Evolutionary conservation across 2,113 vertebrate species (phyloP), one percentile per base, ranked within the genome.

Genomic region (Chaetops frenatus): DNA sequence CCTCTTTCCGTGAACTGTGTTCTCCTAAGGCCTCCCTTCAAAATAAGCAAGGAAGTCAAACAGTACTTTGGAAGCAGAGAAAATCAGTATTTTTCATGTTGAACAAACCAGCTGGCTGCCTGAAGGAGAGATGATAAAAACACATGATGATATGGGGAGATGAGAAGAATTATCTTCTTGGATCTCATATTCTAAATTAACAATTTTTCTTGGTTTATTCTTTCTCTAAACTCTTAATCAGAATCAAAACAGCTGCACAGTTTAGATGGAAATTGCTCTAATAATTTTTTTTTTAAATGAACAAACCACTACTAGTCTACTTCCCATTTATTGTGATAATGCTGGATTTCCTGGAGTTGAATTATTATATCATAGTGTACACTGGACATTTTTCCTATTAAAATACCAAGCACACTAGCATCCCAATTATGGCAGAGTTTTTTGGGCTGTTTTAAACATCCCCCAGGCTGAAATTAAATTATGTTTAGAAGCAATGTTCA

Each of bases 381-480:
- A 29, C 2, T 24, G 31, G 44, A 74, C 10, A 72, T 60, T 94
- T 94, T 86, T 22, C 51, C 50, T 64, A n/a, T n/a, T 83, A 31
- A 86, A 93, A 71, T 53, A 42, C 47, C 31, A 8, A 96, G 45
- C 80, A 89, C 14, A 65, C 44, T 53, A 87, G 4, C n/a, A 54
- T 77, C 21, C 7, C 27, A 88, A 16, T 28, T 51, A 51, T 53
- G 12, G 17, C 50, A 53, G 38, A 22, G 19, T 10, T 69, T 64
- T 62, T 70, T 56, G 4, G 9, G 12, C 15, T 72, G 74, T 74
- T 51, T 45, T 31, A 76, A 84, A 84, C 22, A 44, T 72, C 38
- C 33, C 31, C 51, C 36, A 65, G 8, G 54, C 47, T 95, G 92
- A 96, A 96, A 95, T 86, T 78, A 94, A 95, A 94, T 70, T 33